Evolutionary conservation across 2,888 invertebrate genomes (phyloP).

Genomic region (Patella caerulea): DNA sequence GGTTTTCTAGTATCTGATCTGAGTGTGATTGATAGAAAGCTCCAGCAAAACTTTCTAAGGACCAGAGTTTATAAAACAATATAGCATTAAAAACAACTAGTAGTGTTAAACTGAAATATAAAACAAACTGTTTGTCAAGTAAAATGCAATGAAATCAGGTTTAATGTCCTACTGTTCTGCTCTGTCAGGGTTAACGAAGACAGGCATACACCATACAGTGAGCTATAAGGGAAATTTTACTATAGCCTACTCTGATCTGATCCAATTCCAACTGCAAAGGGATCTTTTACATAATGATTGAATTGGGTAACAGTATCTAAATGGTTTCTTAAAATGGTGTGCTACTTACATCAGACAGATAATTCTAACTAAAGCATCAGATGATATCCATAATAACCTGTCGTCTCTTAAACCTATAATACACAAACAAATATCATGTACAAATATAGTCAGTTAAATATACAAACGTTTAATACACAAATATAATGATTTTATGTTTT

Average conservation of each 20-base stretch:
- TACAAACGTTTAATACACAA: too few relatives aligned
- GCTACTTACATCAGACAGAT: slow-evolving; percentile 63
- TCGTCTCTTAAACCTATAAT: slow-evolving; percentile 68
- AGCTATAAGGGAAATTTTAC: too few relatives aligned
- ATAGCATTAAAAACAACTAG: slow-evolving; percentile 82
- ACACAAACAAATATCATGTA: neutral
- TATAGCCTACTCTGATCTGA: too few relatives aligned
- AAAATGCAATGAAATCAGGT: neutral
- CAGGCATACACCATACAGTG: too few relatives aligned
- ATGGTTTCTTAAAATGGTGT: neutral
- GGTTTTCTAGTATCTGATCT: slow-evolving; percentile 42
- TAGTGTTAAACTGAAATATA: slow-evolving; percentile 72
- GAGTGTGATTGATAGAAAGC: slow-evolving; percentile 54
- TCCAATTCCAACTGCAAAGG: too few relatives aligned
- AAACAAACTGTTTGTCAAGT: neutral
- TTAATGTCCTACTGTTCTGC: too few relatives aligned
- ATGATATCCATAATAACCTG: slow-evolving; percentile 55
- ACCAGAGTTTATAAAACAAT: slow-evolving; percentile 88
- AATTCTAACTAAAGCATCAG: slow-evolving; percentile 60
- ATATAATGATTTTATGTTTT: too few relatives aligned
- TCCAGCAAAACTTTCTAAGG: slow-evolving; percentile 76
- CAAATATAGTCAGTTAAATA: too few relatives aligned
- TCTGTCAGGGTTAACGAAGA: too few relatives aligned
- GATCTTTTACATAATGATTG: too few relatives aligned
- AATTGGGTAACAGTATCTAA: too few relatives aligned